Base-by-base conservation (phyloP, 37 sponge, comb jelly and placozoan species). In the Amphimedon queenslandica region DNA sequence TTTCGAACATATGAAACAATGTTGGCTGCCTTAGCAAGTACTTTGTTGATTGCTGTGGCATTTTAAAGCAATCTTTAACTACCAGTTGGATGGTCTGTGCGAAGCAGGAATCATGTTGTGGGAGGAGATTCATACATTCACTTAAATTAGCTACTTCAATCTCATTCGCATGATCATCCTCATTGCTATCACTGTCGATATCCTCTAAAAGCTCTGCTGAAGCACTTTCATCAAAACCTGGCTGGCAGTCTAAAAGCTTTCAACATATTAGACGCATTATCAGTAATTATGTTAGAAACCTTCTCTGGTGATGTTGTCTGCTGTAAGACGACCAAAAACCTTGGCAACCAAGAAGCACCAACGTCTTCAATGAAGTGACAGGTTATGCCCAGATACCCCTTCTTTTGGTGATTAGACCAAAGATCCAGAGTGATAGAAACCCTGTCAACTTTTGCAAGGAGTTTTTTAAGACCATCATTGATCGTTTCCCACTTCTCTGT, bases 41-140 rank as follows among this genome's bases (percentile, higher is more conserved):
- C 24, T 37, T 42, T 25, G 27, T 2, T 13, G 20, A 74, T 60
- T 35, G 41, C 20, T 60, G 39, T 16, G 13, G 64, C 31, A 35
- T 21, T 29, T 74, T 74, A 18, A 74, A 58, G 3, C 75, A 63
- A 39, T 74, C 75, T 33, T 69, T 69, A 4, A 69, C 43, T 29
- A 32, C 38, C 23, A 69, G 47, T 37, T 69, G 70, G 20, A 69
- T 41, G 8, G 70, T 69, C n/a, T 69, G 70, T 20, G 70, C 70
- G 40, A 69, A 69, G 28, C 70, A 69, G 47, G 47, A n/a, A 6
- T 41, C 2, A n/a, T 37, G 38, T 23, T 33, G 27, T 3, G 47
- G 47, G n/a, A 69, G 1, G 40, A 10, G 21, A 21, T 8, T 31
- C 40, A 36, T 24, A 37, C 69, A 31, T 20, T 42, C 42, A 69